phyloP scores from a whole-genome alignment of 2,888 invertebrate species.

The Cantharis flavilabris region DNA sequence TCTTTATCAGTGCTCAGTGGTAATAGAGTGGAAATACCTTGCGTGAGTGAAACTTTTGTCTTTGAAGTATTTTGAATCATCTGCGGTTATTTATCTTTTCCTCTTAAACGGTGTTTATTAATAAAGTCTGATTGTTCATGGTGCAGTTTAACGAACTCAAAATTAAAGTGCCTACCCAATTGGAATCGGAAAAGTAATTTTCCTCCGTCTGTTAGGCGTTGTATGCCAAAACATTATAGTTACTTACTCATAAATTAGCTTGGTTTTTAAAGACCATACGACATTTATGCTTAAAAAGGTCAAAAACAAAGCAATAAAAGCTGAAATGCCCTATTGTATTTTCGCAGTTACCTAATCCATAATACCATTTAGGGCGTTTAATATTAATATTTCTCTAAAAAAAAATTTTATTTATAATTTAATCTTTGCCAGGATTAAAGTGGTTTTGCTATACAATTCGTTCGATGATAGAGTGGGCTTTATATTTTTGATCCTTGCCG shows the following conservation, averaged over 20 bases:
- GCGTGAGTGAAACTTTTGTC: neutral
- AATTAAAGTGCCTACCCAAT: neutral
- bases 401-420: neutral
- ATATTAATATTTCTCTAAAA: neutral
- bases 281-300: neutral
- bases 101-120: neutral
- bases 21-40: neutral
- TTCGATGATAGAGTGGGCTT: neutral
- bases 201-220: neutral
- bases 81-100: neutral
- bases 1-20: neutral
- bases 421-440: neutral
- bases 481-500: neutral
- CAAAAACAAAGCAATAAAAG: neutral
- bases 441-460: neutral
- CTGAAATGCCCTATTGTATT: neutral
- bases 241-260: neutral
- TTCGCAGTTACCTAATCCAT: neutral
- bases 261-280: neutral
- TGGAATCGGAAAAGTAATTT: neutral
- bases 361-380: neutral
- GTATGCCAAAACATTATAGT: neutral
- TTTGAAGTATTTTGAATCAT: neutral
- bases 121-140: neutral
- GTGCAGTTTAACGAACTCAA: neutral